Evolutionary conservation across 2,888 invertebrate genomes (phyloP), one percentile per base, ranked within the genome.

Genomic region (Megastigmus dorsalis): DNA sequence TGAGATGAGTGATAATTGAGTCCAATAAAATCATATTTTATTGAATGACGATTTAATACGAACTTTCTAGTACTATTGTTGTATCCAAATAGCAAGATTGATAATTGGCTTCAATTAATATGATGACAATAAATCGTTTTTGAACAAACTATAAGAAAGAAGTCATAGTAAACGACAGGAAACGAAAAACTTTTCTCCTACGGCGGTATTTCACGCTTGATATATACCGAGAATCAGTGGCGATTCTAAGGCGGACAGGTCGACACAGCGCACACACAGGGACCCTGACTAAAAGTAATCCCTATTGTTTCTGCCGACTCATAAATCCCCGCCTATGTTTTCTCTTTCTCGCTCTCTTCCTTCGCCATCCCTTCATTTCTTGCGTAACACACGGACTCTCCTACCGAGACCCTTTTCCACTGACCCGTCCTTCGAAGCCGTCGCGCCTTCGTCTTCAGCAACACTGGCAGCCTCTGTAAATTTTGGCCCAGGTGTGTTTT

Each of bases 301-400:
- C 81, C 82, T 82, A 84, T 84, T 83, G 84, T 84, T 84, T 84
- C 82, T 80, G 62, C 79, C 80, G 81, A 81, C 81, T 80, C 80
- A 84, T 84, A 84, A 84, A 84, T 84, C 81, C 81, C 33, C n/a
- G n/a, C n/a, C n/a, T n/a, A n/a, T n/a, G n/a, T n/a, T n/a, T n/a
- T n/a, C n/a, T n/a, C n/a, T n/a, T n/a, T n/a, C n/a, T 63, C 54
- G 36, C 10, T 33, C 10, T 33, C 33, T 54, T 28, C 18, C 26
- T 20, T 28, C 50, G 50, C 26, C 10, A 18, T 20, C 74, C 41
- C 55, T 71, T 63, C 52, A 63, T 33, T 41, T 59, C 69, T 68
- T 57, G 28, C 54, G 45, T 57, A 74, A 23, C 41, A 10, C 45
- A 43, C 69, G 43, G 13, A n/a, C n/a, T n/a, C n/a, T n/a, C n/a